Percentiles rank a stretch among this genome's conserved stretches.
These are phyloP conservation scores for Leguminivora glycinivorella DNA, from an alignment of 1,140 invertebrate genomes.

Conservation along the genomic window DNA sequence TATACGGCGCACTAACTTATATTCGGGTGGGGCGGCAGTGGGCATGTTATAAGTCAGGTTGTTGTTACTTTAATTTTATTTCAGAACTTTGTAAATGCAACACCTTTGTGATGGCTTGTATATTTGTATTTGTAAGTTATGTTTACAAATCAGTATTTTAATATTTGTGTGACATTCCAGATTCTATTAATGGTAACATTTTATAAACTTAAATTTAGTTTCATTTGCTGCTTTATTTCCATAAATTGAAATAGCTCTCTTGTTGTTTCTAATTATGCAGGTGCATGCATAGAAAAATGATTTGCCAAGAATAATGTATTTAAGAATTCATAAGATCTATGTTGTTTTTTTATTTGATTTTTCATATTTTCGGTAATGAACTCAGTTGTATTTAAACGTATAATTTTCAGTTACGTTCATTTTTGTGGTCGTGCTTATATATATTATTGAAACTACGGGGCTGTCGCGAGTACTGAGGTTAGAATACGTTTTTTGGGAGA, in stretches of 20 bases:
- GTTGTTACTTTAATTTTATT: conserved; percentile 44
- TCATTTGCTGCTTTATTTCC: conserved; percentile 47
- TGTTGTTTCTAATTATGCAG: conserved; percentile 37
- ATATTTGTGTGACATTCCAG: conserved; percentile 77
- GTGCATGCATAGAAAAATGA: conserved; percentile 32
- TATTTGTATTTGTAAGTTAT: conserved; percentile 66
- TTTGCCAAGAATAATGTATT: conserved; percentile 11
- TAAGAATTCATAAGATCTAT: conserved; percentile 38
- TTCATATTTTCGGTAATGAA: conserved; percentile 35
- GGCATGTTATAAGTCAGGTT: conserved; percentile 37
- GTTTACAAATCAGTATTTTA: conserved; percentile 76
- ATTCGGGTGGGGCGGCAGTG: conserved; percentile 34
- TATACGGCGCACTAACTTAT: conserved; percentile 42
- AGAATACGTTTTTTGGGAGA: neutral
- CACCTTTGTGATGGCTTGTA: conserved; percentile 55
- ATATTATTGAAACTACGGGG: conserved; percentile 32
- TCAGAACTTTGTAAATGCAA: conserved; percentile 43
- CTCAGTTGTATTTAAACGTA: conserved; percentile 40
- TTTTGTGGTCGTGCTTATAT: conserved; percentile 37
- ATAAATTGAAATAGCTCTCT: conserved; percentile 52
- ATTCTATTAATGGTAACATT: conserved; percentile 55
- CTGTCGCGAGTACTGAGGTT: conserved; percentile 31
- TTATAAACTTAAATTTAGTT: conserved; percentile 44
- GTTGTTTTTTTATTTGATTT: conserved; percentile 31
- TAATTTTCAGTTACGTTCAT: conserved; percentile 35